Evolutionary conservation across 2,797 vertebrate genomes (phyloP).

Genomic region (Aplochiton taeniatus): DNA sequence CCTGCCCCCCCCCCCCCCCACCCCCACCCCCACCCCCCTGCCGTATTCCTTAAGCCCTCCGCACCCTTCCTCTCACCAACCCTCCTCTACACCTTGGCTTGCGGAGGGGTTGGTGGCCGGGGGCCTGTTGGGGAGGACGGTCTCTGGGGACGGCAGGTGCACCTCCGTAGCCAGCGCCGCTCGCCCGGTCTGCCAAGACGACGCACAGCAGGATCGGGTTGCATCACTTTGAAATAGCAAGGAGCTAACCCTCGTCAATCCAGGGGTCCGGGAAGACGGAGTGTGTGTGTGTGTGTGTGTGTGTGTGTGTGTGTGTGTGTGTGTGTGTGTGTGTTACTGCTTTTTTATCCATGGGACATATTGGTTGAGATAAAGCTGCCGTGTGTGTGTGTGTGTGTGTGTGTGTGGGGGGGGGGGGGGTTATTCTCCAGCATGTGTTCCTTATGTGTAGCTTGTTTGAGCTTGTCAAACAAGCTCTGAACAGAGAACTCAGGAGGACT

Average conservation of each 20-base stretch:
- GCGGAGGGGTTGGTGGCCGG: slow-evolving; percentile 22
- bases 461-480: slow-evolving; percentile 14
- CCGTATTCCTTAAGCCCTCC: neutral
- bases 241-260: slow-evolving; percentile 28
- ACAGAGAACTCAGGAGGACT: slow-evolving; percentile 18
- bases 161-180: slow-evolving; percentile 19
- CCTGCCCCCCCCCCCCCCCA: too few relatives aligned
- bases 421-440: slow-evolving; percentile 7
- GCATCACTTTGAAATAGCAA: slow-evolving; percentile 52
- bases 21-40: too few relatives aligned
- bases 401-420: neutral
- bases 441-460: neutral
- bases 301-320: slow-evolving; percentile 14
- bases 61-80: neutral
- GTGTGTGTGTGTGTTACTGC: slow-evolving; percentile 1
- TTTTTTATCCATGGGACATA: neutral
- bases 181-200: slow-evolving; percentile 42
- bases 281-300: slow-evolving; percentile 4
- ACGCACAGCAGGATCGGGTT: slow-evolving; percentile 49
- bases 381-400: slow-evolving; percentile 16
- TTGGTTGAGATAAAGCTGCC: slow-evolving; percentile 9
- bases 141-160: slow-evolving; percentile 61
- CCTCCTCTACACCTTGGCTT: neutral
- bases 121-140: slow-evolving; percentile 38
- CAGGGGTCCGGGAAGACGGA: neutral